Percentiles rank a stretch among this genome's conserved stretches.
Conservation (phyloP, 2,113 vertebrate genomes). For the Rhinichthys klamathensis region DNA sequence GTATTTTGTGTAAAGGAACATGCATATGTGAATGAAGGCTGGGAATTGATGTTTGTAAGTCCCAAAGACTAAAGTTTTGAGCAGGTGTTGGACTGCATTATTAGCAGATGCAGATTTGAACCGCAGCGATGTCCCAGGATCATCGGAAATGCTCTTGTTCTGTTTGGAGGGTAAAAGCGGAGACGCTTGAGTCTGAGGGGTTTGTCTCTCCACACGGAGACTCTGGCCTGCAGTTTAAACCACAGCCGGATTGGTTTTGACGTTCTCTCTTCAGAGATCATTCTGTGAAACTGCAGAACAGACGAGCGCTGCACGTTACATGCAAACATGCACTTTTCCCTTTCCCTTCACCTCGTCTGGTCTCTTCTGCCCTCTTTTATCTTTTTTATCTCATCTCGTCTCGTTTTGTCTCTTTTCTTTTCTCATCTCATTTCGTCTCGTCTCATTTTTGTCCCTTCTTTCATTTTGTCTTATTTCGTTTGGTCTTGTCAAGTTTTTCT, state of each 20-base stretch:
- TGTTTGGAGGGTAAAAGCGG: neutral
- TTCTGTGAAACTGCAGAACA: neutral
- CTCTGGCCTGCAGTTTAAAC: neutral
- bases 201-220: neutral
- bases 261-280: too few species aligned
- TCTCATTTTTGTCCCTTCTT: neutral
- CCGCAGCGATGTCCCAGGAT: neutral
- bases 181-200: constrained; percentile 16
- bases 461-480: too few species aligned
- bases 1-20: neutral
- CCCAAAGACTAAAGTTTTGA: neutral
- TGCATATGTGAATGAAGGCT: neutral
- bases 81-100: neutral
- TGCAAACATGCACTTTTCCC: neutral
- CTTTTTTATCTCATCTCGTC: neutral
- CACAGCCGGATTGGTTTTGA: neutral
- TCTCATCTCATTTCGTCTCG: neutral
- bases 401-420: neutral
- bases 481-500: too few species aligned
- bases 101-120: neutral
- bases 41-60: constrained; percentile 9
- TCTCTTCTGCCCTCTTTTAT: neutral
- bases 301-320: neutral
- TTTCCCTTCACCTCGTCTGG: neutral
- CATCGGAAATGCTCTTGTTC: constrained; percentile 17